Conservation (phyloP, 2,113 vertebrate species). For the Bettongia penicillata region DNA sequence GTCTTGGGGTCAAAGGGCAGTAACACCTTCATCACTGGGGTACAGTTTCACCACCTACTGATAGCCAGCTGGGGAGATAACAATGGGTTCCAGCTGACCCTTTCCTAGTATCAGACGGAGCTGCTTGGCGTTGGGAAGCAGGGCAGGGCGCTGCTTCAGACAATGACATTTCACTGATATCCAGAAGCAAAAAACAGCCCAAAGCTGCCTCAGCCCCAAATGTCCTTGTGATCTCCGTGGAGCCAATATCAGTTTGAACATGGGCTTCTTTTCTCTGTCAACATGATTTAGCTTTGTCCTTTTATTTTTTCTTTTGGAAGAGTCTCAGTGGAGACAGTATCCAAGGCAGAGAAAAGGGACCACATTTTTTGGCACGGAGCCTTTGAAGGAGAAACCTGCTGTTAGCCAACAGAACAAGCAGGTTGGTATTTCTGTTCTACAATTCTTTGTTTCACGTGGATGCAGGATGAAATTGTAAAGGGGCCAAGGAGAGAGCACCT, state of each 20-base stretch:
- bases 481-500: not conserved
- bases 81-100: not conserved
- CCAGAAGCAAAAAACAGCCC: not conserved
- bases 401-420: slow-evolving; percentile 49
- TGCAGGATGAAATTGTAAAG: slow-evolving; percentile 18
- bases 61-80: not conserved
- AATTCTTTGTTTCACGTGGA: slow-evolving; percentile 46
- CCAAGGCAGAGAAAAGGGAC: slow-evolving; percentile 54
- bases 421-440: slow-evolving; percentile 62
- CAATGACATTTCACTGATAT: not conserved
- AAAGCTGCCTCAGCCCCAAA: not conserved
- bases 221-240: not conserved
- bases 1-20: not conserved
- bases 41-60: not conserved
- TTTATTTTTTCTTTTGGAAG: slow-evolving; percentile 48
- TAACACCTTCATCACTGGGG: not conserved
- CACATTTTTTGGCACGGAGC: slow-evolving; percentile 23
- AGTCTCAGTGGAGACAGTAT: slow-evolving; percentile 22
- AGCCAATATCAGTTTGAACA: not conserved
- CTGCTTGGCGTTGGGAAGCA: not conserved
- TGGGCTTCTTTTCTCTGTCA: slow-evolving; percentile 20
- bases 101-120: not conserved
- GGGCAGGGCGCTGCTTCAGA: not conserved
- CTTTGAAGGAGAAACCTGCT: slow-evolving; percentile 62
- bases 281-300: slow-evolving; percentile 40